These are phyloP conservation scores for Crotalus horridus DNA, from an alignment of 2,113 vertebrate genomes.

Conservation along the genomic window DNA sequence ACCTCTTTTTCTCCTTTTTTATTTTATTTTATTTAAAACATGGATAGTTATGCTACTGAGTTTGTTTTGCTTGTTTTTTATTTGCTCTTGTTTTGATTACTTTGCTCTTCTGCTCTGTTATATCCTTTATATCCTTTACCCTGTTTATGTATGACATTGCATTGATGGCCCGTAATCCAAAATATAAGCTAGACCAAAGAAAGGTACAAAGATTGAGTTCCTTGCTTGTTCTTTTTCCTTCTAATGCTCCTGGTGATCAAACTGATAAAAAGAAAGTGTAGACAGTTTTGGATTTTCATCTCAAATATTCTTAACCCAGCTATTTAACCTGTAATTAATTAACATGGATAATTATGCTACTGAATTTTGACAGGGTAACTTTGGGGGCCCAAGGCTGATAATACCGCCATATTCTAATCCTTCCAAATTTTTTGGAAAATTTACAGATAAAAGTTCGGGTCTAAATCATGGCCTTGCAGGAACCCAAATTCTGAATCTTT, in stretches of 20 bases:
- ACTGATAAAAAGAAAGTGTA: background rate
- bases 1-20: background rate
- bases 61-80: background rate
- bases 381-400: background rate
- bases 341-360: background rate
- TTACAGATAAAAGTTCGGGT: background rate
- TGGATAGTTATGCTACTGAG: too few species aligned
- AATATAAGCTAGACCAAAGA: background rate
- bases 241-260: background rate
- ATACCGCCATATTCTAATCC: background rate
- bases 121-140: background rate
- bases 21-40: too few species aligned
- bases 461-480: background rate
- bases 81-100: background rate
- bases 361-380: background rate
- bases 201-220: background rate
- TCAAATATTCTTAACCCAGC: background rate
- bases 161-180: background rate
- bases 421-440: background rate
- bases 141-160: background rate
- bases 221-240: background rate
- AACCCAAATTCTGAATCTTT: background rate
- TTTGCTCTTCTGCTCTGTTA: background rate
- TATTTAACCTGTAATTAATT: background rate
- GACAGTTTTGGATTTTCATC: background rate